These are phyloP conservation scores for Sterrhoptilus dennistouni DNA, from an alignment of 2,113 vertebrate genomes.

Conservation along the genomic window DNA sequence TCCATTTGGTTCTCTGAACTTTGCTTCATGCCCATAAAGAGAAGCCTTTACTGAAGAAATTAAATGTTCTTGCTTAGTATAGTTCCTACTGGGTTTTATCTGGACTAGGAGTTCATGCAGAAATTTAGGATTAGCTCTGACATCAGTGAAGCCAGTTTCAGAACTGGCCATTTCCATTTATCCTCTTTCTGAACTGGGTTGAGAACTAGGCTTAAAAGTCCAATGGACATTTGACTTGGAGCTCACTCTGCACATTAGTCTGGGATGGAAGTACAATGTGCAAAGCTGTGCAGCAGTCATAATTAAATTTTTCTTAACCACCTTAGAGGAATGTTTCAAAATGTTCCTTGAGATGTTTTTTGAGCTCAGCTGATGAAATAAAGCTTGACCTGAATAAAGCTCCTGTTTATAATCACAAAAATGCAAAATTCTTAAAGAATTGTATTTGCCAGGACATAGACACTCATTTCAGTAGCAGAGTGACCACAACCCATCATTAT, in stretches of 20 bases:
- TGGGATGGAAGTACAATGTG: not conserved
- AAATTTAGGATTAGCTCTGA: not conserved
- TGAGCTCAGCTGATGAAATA: not conserved
- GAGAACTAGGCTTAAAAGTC: not conserved
- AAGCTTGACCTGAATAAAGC: not conserved
- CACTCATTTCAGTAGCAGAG: not conserved
- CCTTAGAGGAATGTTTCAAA: not conserved
- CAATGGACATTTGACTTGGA: not conserved
- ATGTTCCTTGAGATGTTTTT: not conserved
- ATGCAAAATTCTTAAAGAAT: not conserved
- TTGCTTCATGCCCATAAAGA: not conserved
- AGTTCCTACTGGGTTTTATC: not conserved
- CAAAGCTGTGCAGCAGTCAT: not conserved
- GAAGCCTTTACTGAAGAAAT: not conserved
- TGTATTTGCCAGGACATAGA: not conserved
- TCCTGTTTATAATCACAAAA: not conserved
- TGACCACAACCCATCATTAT: not conserved
- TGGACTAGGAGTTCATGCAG: not conserved
- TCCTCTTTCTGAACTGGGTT: not conserved
- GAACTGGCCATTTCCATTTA: not conserved
- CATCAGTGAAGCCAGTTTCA: not conserved
- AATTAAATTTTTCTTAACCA: not conserved
- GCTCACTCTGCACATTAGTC: not conserved
- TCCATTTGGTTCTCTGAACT: not conserved
- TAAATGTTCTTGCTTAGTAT: not conserved